Percentiles rank a stretch among this genome's conserved stretches.
Evolutionary conservation across 2,797 vertebrate species (phyloP).

Genomic region (Cuniculus paca): DNA sequence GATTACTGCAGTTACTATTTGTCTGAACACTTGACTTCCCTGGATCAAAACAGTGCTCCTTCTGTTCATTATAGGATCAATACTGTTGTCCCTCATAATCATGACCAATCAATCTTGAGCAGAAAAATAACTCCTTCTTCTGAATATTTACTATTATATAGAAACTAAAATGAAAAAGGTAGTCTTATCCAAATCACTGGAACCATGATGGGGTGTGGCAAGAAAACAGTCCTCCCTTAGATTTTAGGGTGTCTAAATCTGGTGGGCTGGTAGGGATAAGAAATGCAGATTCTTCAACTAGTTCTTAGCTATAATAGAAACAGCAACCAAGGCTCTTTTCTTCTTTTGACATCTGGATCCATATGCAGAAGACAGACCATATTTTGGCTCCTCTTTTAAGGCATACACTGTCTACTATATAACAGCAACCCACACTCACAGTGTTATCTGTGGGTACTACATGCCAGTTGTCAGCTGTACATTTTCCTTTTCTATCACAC

Average conservation of each 20-base stretch:
- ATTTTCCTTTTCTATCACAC: not conserved
- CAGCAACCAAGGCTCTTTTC: not conserved
- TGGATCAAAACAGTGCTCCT: not conserved
- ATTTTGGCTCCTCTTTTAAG: not conserved
- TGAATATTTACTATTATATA: not conserved
- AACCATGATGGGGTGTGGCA: not conserved
- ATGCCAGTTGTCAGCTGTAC: not conserved
- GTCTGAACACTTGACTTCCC: not conserved
- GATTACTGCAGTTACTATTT: not conserved
- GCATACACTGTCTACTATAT: not conserved
- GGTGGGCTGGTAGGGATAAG: not conserved
- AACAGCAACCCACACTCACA: accelerated
- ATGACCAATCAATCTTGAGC: not conserved
- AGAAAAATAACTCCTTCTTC: not conserved
- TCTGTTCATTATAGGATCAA: not conserved
- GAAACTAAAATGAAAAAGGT: not conserved
- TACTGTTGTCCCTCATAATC: not conserved
- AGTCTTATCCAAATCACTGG: not conserved
- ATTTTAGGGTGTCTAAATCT: not conserved
- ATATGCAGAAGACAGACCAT: not conserved
- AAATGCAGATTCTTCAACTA: not conserved
- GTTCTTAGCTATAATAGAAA: not conserved
- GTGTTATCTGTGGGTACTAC: not conserved
- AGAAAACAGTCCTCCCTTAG: not conserved
- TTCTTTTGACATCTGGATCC: not conserved